Conservation (phyloP, 2,113 vertebrate genomes). For the Toxotes jaculatrix region DNA sequence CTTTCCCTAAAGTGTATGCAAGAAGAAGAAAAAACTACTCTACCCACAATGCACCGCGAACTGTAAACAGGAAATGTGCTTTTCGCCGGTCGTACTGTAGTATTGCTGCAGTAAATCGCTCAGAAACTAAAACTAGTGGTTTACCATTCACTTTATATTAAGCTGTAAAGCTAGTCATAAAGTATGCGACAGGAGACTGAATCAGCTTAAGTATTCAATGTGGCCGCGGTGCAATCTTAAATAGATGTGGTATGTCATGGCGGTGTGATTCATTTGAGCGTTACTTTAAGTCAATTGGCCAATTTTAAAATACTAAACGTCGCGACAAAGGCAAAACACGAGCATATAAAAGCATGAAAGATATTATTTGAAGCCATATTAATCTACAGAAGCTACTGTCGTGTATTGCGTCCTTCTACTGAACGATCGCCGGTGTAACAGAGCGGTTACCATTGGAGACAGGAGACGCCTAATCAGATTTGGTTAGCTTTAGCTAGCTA, state of each 20-base stretch:
- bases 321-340: no score
- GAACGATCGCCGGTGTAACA: not conserved
- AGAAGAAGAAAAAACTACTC: slow-evolving; percentile 49
- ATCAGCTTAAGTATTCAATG: not conserved
- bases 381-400: no score
- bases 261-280: not conserved
- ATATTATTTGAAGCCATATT: accelerated
- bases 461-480: slow-evolving; percentile 67
- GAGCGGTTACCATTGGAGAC: slow-evolving; percentile 74
- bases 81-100: not conserved
- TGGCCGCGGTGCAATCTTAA: not conserved
- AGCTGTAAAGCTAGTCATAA: not conserved
- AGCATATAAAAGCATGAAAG: not conserved
- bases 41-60: slow-evolving; percentile 70
- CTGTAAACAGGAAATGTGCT: slow-evolving; percentile 71
- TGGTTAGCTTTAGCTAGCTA: slow-evolving; percentile 26
- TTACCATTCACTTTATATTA: not conserved
- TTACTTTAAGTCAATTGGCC: not conserved
- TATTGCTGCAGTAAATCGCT: not conserved
- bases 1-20: accelerated
- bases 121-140: not conserved
- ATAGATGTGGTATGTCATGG: not conserved
- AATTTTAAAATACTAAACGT: not conserved
- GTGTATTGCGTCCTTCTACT: not conserved
- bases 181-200: not conserved